Conservation (phyloP, 35 echinoderm and acorn worm genomes). For the Ophioderma brevispina region DNA sequence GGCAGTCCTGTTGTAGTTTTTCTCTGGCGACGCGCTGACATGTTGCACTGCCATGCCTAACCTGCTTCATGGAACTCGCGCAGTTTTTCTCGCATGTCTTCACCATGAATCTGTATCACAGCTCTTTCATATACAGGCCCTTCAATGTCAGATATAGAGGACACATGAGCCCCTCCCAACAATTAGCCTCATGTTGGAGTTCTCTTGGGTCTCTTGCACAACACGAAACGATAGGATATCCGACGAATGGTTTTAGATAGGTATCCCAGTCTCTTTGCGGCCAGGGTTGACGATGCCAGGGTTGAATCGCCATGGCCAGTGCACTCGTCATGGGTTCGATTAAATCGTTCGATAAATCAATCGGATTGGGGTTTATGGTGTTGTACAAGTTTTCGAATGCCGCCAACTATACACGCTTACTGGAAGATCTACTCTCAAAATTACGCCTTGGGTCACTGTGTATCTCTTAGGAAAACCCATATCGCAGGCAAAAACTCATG, state of each 20-base stretch:
- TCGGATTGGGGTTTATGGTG: constrained; percentile 43
- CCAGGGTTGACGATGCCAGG: no score
- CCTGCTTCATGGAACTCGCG: neutral
- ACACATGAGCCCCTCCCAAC: constrained; percentile 18
- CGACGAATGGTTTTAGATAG: constrained; percentile 17
- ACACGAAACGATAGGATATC: constrained; percentile 8
- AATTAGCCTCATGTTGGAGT: constrained; percentile 37
- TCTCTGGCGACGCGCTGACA: constrained; percentile 18
- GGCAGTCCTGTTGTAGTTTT: constrained; percentile 19
- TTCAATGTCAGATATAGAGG: constrained; percentile 26
- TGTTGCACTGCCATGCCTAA: neutral
- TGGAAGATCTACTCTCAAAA: constrained; percentile 28
- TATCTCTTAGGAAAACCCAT: no score
- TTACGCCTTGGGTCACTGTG: constrained; percentile 43
- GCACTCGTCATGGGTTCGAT: constrained; percentile 23
- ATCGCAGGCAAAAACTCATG: constrained; percentile 38
- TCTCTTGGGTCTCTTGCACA: constrained; percentile 21
- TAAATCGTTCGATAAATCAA: constrained; percentile 38
- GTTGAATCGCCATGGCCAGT: constrained; percentile 4
- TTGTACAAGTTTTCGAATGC: constrained; percentile 32
- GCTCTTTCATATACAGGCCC: neutral
- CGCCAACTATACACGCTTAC: neutral
- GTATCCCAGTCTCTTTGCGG: constrained; percentile 39
- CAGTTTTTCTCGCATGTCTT: constrained; percentile 10
- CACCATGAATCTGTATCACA: neutral